A percentile compares a stretch with the other conserved stretches of the same genome.
Evolutionary conservation across 1,140 invertebrate genomes (phyloP).

Genomic region (Ganaspis sp.): DNA sequence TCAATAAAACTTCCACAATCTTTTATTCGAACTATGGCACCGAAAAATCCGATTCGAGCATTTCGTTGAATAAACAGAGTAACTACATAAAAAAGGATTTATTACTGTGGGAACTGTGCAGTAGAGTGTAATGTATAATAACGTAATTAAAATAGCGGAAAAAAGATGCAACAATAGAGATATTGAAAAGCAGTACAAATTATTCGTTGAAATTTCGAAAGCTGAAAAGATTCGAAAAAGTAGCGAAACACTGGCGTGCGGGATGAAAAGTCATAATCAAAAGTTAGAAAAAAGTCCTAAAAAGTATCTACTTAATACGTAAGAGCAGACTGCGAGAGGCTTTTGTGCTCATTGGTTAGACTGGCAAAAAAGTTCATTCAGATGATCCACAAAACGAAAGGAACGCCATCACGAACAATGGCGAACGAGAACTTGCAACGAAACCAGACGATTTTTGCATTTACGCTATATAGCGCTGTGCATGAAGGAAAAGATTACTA

Average conservation of each 20-base stretch:
- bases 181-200: constrained; percentile 5
- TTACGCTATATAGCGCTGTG: background rate
- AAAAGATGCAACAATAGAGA: background rate
- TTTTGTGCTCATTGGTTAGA: constrained; percentile 9
- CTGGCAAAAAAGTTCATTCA: constrained; percentile 5
- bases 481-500: background rate
- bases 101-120: too few relatives aligned
- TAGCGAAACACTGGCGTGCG: background rate
- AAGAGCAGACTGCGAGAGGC: background rate
- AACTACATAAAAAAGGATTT: too few relatives aligned
- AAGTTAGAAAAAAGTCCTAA: background rate
- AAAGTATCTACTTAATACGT: constrained; percentile 11
- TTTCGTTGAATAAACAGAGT: too few relatives aligned
- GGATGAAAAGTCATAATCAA: constrained; percentile 10
- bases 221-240: constrained; percentile 12
- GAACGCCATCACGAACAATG: background rate
- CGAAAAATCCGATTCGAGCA: too few relatives aligned
- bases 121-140: background rate
- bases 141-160: background rate
- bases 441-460: background rate
- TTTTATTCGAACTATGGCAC: too few relatives aligned
- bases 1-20: too few relatives aligned
- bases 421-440: background rate
- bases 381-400: background rate
- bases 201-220: constrained; percentile 2